A percentile compares a stretch with the other conserved stretches of the same genome.
Conservation (phyloP, 2,113 vertebrate species). For the Hypocryptadius cinnamomeus region DNA sequence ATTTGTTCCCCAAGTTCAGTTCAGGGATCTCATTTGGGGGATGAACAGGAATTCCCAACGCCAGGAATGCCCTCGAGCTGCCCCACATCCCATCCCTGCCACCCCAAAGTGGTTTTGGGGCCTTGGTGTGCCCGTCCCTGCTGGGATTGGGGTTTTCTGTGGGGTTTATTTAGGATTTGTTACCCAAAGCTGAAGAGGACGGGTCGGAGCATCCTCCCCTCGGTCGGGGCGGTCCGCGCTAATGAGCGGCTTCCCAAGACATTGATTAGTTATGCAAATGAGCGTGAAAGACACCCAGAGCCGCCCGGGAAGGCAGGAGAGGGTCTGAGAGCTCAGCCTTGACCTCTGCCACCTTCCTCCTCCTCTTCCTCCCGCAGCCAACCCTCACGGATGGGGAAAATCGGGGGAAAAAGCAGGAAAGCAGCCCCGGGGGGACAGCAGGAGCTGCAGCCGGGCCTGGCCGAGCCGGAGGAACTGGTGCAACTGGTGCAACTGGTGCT, state of each 20-base stretch:
- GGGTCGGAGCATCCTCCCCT: neutral
- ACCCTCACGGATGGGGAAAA: neutral
- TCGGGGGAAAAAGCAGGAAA: neutral
- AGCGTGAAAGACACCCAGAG: neutral
- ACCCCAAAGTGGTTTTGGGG: neutral
- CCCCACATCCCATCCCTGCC: fast-evolving
- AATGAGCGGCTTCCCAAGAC: neutral
- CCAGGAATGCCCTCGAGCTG: neutral
- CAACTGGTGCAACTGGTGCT: neutral
- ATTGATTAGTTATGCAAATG: neutral
- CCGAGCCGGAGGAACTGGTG: neutral
- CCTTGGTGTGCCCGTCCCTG: fast-evolving
- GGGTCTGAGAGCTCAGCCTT: neutral
- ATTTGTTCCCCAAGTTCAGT: neutral
- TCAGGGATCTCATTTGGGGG: neutral
- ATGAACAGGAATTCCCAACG: fast-evolving
- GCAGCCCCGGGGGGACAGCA: neutral
- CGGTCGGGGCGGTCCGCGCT: neutral
- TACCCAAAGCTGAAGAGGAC: neutral
- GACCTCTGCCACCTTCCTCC: fast-evolving
- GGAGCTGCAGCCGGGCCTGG: neutral
- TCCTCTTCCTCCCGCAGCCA: neutral
- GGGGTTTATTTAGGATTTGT: neutral
- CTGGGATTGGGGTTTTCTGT: fast-evolving
- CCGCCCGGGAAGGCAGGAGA: neutral